These are phyloP conservation scores for Lates calcarifer DNA, from an alignment of 2,113 vertebrate species.

Conservation along the genomic window DNA sequence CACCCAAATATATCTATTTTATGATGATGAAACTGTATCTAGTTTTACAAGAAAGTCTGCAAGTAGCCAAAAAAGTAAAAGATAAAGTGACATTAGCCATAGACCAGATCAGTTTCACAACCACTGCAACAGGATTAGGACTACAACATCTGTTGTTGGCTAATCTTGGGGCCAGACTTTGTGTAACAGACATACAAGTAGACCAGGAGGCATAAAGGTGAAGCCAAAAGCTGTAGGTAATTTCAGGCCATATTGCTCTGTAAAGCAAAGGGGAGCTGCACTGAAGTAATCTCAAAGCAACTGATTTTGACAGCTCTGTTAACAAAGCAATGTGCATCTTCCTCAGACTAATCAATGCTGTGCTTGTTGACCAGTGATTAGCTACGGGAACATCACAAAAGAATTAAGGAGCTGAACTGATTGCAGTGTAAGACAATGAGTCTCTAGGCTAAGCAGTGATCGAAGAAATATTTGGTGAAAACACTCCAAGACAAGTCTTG, in stretches of 20 bases:
- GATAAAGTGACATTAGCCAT: not conserved
- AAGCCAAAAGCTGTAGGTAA: not conserved
- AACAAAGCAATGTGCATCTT: not conserved
- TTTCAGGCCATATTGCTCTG: not conserved
- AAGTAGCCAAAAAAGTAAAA: not conserved
- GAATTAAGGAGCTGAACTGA: not conserved
- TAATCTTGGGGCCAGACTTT: not conserved
- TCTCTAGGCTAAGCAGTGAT: conserved; percentile 5
- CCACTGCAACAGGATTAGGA: conserved; percentile 25
- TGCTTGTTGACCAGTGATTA: conserved; percentile 26
- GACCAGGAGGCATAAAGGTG: not conserved
- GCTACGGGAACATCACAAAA: conserved; percentile 17
- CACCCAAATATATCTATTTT: conserved; percentile 1
- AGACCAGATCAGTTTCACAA: conserved; percentile 1
- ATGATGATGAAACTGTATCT: not conserved
- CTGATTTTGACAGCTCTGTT: conserved; percentile 15
- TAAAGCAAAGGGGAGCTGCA: too few species aligned
- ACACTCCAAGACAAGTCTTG: not conserved
- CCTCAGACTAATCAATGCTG: conserved; percentile 15
- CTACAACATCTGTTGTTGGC: conserved; percentile 10
- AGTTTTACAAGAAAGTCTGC: not conserved
- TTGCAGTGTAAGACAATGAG: not conserved
- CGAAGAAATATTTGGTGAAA: conserved; percentile 1
- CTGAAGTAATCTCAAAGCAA: not conserved
- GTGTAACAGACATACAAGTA: conserved; percentile 3